Evolutionary conservation across 2,797 vertebrate species (phyloP).

Genomic region (Acrossocheilus wenchowensis): DNA sequence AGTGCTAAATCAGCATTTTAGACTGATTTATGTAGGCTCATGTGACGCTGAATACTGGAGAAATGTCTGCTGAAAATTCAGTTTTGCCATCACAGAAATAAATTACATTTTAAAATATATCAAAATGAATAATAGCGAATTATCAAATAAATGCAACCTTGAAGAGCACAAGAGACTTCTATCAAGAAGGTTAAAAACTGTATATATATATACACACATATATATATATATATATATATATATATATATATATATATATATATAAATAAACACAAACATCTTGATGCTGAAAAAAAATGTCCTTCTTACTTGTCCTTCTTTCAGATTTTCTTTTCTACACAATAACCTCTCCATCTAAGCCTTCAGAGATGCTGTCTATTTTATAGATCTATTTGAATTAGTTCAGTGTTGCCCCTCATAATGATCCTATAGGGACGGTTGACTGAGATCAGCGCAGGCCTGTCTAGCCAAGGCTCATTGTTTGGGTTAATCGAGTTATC

Average conservation of each 20-base stretch:
- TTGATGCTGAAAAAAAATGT: background rate
- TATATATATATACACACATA: background rate
- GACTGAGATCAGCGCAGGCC: background rate
- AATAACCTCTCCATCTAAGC: background rate
- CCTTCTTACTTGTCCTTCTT: background rate
- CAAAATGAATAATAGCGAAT: background rate
- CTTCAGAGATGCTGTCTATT: background rate
- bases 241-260: too few species aligned
- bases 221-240: too few species aligned
- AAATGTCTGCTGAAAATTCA: background rate
- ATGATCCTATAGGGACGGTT: background rate
- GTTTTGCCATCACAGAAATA: background rate
- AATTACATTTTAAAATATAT: background rate
- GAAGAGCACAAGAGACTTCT: background rate
- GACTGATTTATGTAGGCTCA: background rate
- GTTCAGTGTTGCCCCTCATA: background rate
- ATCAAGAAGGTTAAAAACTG: background rate
- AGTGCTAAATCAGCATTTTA: background rate
- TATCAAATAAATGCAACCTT: background rate
- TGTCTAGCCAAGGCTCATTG: background rate
- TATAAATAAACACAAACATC: background rate
- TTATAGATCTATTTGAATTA: slow-evolving; percentile 9
- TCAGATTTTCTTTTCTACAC: background rate
- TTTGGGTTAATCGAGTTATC: slow-evolving; percentile 2
- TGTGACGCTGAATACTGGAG: background rate